Evolutionary conservation across 2,888 invertebrate genomes (phyloP), one percentile per base, ranked within the genome.

Genomic region (Agonopterix heracliana): DNA sequence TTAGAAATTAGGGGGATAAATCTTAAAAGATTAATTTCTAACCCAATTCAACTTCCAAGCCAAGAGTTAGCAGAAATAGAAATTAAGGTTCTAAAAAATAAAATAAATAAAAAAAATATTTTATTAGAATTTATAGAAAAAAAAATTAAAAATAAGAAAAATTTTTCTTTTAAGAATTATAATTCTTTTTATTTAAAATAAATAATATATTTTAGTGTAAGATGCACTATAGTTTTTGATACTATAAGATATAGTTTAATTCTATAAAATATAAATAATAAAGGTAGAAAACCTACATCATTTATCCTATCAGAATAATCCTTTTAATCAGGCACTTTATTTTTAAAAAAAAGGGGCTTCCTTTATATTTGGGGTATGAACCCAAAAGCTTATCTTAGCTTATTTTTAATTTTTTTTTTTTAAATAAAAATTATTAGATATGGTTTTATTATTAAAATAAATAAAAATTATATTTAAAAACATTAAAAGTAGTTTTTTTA

Each of bases 1-100:
- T 77, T 79, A 56, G 80, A 85, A 74, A 91, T 89, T 68, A 91
- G 59, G 53, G 91, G 91, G 45, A 91, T 91, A 86, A 91, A 90
- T 63, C 90, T 86, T 63, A 92, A 70, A 60, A 91, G 61, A 80
- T 92, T 92, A 79, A 91, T 90, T 89, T 92, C 91, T 86, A 92
- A 74, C 0, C 91, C 90, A 79, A 91, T 89, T 90, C 91, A 92
- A 71, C 80, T 79, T 0, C 81, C 81, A 67, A 83, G 67, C 71
- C 82, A 82, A 34, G 81, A 80, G 53, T 81, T 81, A 9, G 79
- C 67, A 0, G 81, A 79, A 60, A 81, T 78, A 35, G 81, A 74
- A 59, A 79, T 78, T 71, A 81, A 57, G 45, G 76, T 78, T 53
- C 91, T 84, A 59, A 88, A 76, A 71, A 91, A 81, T 76, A 91